phyloP scores from a whole-genome alignment of 1,140 invertebrate genomes.

The Drosophila subpulchrella region DNA sequence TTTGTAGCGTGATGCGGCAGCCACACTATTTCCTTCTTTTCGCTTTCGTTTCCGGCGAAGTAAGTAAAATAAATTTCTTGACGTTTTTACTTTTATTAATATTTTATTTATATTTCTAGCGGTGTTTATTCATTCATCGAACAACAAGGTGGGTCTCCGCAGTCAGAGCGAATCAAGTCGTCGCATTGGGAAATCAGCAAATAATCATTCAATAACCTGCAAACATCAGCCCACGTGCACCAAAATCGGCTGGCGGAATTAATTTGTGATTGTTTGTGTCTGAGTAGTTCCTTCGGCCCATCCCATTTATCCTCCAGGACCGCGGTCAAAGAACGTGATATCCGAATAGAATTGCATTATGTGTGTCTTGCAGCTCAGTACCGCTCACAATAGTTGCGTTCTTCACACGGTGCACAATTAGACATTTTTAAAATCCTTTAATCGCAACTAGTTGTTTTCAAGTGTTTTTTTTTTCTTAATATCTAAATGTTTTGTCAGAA shows the following conservation, averaged over 20 bases:
- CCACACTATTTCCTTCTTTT: constrained; percentile 17
- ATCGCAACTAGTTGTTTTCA: neutral
- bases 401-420: neutral
- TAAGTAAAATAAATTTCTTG: neutral
- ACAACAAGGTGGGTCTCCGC: constrained; percentile 9
- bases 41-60: constrained; percentile 11
- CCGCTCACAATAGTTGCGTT: neutral
- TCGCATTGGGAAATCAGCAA: neutral
- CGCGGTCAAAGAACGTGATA: neutral
- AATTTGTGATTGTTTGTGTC: constrained; percentile 4
- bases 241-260: neutral
- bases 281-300: neutral
- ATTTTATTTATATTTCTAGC: constrained; percentile 1
- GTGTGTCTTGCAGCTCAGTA: too few species aligned
- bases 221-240: constrained; percentile 6
- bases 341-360: neutral
- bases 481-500: neutral
- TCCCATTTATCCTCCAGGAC: neutral
- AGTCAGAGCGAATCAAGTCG: neutral
- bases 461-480: neutral
- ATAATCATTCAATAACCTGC: constrained; percentile 1
- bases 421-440: neutral
- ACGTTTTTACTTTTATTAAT: neutral
- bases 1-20: neutral
- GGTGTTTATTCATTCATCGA: constrained; percentile 12